Evolutionary conservation across 2,888 invertebrate species (phyloP), one percentile per base, ranked within the genome.

Genomic region (Ceriagrion tenellum): DNA sequence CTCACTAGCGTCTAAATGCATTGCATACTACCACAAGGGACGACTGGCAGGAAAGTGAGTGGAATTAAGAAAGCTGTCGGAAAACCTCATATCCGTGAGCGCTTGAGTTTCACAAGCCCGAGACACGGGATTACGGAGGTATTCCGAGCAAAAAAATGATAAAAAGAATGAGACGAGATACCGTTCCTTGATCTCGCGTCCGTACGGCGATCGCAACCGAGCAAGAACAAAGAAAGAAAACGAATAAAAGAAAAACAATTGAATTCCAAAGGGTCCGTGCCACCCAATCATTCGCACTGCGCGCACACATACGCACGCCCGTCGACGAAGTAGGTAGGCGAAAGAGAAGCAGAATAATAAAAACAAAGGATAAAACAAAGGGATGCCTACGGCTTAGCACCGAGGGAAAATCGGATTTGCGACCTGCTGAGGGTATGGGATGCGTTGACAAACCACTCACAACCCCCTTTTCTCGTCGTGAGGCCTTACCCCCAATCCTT

Each of bases 381-480:
- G 26, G 47, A 55, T 26, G 88, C 55, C 55, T 47, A 23, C 0
- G 88, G 69, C n/a, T n/a, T 26, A n/a, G 69, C n/a, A n/a, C 69
- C n/a, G 23, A 40, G 88, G 26, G 88, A 55, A 88, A 88, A 88
- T 88, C 88, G 47, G 88, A 88, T 88, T 88, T 88, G 88, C n/a
- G 12, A 55, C 35, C 55, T 20, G 59, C 47, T 47, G 88, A 88
- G 88, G 63, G 40, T 30, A 23, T 40, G 91, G 59, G 91, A 35
- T 63, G 63, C 63, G 91, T 91, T 91, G 91, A 91, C 91, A 91
- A 91, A 59, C 63, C 91, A 59, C 91, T 91, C 91, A 69, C 63
- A 69, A 40, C 91, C 35, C n/a, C 47, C 47, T 47, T 47, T 47
- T 47, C 47, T 8, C 47, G 47, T 47, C 47, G 47, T 47, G 47